Percentiles rank a stretch among this genome's conserved stretches.
Conservation (phyloP, 2,797 vertebrate genomes). For the Leucoraja ocellata region DNA sequence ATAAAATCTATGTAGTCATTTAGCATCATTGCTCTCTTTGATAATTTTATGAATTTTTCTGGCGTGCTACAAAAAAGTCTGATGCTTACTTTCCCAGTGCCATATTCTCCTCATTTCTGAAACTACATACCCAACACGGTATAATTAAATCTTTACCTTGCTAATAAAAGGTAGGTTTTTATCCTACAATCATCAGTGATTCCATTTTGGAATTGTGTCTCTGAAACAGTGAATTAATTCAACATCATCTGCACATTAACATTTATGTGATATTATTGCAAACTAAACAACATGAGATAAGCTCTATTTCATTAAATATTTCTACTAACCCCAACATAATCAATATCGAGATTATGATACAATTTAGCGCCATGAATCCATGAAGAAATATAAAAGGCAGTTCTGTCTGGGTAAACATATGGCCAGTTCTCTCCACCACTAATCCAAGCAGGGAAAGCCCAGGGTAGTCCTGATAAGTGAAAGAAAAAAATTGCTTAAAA, state of each 20-base stretch:
- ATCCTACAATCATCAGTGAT: background rate
- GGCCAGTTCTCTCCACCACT: slow-evolving; percentile 83
- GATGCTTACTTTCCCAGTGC: background rate
- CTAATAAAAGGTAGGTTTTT: background rate
- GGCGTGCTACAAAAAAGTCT: background rate
- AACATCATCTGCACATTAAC: background rate
- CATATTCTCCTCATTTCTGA: background rate
- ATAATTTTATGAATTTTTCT: background rate
- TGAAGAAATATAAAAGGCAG: slow-evolving; percentile 74
- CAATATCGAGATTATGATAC: slow-evolving; percentile 83
- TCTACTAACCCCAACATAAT: slow-evolving; percentile 83
- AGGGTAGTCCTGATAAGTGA: slow-evolving; percentile 70
- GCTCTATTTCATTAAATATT: background rate
- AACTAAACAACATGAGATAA: background rate
- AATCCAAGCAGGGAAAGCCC: slow-evolving; percentile 92
- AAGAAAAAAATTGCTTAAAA: background rate
- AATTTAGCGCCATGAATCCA: slow-evolving; percentile 88
- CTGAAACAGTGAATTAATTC: background rate
- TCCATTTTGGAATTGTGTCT: background rate
- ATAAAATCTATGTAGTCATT: background rate
- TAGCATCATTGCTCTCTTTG: background rate
- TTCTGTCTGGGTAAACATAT: slow-evolving; percentile 76
- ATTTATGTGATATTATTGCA: background rate
- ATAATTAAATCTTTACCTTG: background rate
- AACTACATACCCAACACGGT: background rate